Evolutionary conservation across 2,113 vertebrate species (phyloP), one percentile per base, ranked within the genome.

Genomic region (Callospermophilus lateralis): DNA sequence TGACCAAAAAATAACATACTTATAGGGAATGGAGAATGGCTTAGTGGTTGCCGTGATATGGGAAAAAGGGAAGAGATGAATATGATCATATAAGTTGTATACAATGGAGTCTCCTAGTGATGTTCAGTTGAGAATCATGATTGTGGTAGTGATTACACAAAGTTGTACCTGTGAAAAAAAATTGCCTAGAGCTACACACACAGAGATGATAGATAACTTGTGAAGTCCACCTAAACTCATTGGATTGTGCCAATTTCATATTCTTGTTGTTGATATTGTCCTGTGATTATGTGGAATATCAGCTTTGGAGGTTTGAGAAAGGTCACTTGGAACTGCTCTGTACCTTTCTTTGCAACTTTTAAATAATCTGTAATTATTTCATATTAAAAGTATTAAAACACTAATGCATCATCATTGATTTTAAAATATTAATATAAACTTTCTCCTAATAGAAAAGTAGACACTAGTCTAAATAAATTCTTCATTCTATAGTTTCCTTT

Each of bases 301-400:
- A 70, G 8, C 86, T 79, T n/a, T 95, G 39, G 34, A 92, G 3
- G 6, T 42, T 74, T 79, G 51, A 39, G 37, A 94, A 77, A 37
- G 13, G 2, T 30, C 73, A 8, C 22, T 34, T 76, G 51, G 53
- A 19, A 85, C 6, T 73, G 55, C 70, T 22, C 19, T 73, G 6
- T 78, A 80, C 24, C 42, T 84, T 84, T 93, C 45, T 89, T 83
- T 83, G 34, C 58, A 80, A 72, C 20, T 0, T 58, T 3, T 37
- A 61, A 20, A 61, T 17, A 91, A 74, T 78, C 58, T 65, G 73
- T 74, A 93, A 63, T 91, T 92, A 96, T 55, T 92, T 92, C 16
- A 63, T 87, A 51, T 67, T 88, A 67, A 96, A 96, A 67, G 8
- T 79, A 74, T 68, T 26, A 28, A 91, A 83, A 90, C 20, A 5